Conservation (phyloP, 2,888 invertebrate species). For the Phorcus lineatus region DNA sequence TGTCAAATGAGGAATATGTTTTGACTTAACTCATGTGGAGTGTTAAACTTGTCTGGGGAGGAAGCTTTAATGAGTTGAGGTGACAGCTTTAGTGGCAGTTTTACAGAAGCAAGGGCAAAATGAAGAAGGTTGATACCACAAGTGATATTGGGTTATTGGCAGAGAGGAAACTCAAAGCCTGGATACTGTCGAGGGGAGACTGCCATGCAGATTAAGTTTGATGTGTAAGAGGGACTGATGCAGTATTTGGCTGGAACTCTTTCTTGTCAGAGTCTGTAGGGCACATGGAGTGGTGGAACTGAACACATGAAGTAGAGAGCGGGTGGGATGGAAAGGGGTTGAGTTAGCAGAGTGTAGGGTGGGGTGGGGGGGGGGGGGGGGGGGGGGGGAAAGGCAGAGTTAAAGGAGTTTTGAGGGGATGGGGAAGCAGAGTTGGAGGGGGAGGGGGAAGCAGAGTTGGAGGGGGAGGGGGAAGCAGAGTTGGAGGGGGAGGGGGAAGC, state of each 20-base stretch:
- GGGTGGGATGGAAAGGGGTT: neutral
- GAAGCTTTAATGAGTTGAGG: neutral
- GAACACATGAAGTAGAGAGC: no score
- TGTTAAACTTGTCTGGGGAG: neutral
- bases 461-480: no score
- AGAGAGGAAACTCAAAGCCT: neutral
- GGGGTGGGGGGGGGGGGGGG: neutral
- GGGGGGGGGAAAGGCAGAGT: no score
- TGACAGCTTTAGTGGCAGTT: conserved; percentile 8
- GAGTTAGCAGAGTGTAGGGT: neutral
- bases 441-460: no score
- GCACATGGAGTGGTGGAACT: no score
- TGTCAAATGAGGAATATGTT: no score
- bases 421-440: no score
- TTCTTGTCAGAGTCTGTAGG: no score
- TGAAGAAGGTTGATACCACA: neutral
- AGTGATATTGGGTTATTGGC: neutral
- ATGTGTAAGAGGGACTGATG: neutral
- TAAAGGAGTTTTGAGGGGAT: no score
- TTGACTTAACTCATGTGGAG: neutral
- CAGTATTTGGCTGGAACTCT: no score
- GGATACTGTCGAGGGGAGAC: neutral
- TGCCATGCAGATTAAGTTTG: neutral
- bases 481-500: no score
- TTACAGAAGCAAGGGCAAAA: neutral